Percentiles rank a stretch among this genome's conserved stretches.
Evolutionary conservation across 2,797 vertebrate species (phyloP).

Genomic region (Micropoecilia bifurca): DNA sequence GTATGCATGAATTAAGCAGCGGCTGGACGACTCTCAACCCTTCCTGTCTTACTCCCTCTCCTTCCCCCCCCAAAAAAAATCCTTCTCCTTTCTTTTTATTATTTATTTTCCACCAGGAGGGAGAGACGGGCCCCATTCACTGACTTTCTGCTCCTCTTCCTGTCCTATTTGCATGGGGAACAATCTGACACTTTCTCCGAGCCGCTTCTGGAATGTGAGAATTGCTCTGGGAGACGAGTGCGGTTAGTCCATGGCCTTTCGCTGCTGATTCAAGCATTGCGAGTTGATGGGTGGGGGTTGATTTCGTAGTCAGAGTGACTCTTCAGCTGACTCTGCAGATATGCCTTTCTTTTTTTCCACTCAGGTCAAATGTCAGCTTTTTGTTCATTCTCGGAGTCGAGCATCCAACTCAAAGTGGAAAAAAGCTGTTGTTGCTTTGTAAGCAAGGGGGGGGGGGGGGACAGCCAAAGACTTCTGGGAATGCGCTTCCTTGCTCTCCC

Average conservation of each 20-base stretch:
- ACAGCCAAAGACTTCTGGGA: constrained; percentile 38
- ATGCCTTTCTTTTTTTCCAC: constrained; percentile 49
- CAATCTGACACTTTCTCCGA: constrained; percentile 70
- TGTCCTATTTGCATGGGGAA: constrained; percentile 67
- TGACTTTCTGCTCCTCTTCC: constrained; percentile 37
- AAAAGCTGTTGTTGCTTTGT: constrained; percentile 18
- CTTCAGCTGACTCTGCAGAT: constrained; percentile 52
- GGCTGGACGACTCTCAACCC: constrained; percentile 52
- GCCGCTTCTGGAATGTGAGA: constrained; percentile 63
- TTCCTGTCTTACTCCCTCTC: constrained; percentile 37
- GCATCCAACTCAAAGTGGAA: not conserved
- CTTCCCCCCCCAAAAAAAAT: constrained; percentile 29
- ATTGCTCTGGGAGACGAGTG: constrained; percentile 56
- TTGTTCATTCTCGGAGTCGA: constrained; percentile 40
- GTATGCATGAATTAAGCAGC: constrained; percentile 78
- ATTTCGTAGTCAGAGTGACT: constrained; percentile 54
- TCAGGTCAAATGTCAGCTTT: constrained; percentile 65
- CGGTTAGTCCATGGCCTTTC: constrained; percentile 65
- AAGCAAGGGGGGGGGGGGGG: constrained; percentile 6
- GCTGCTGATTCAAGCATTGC: constrained; percentile 68
- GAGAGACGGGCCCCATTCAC: constrained; percentile 44
- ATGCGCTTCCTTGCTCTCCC: constrained; percentile 27
- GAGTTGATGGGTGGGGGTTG: constrained; percentile 48
- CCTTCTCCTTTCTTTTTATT: constrained; percentile 26
- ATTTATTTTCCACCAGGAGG: constrained; percentile 49